These are phyloP conservation scores for Lasioglossum marginatum DNA, from an alignment of 2,888 invertebrate genomes.

Conservation along the genomic window DNA sequence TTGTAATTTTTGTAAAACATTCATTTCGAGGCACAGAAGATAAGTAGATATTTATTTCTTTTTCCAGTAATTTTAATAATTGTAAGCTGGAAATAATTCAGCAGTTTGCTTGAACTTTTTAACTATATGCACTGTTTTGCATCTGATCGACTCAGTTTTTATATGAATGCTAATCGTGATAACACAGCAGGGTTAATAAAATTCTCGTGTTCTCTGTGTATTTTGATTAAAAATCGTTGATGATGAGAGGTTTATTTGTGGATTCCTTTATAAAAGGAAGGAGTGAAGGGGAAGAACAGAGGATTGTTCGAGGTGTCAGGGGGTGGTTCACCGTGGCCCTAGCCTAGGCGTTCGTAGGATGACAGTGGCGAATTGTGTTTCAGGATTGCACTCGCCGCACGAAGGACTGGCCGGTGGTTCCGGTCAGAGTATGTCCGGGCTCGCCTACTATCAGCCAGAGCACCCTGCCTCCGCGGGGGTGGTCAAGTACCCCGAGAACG, in stretches of 20 bases:
- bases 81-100: no score
- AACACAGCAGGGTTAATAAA: background rate
- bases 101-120: no score
- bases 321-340: slow-evolving; percentile 74
- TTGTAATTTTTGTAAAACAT: background rate
- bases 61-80: no score
- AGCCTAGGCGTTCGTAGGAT: slow-evolving; percentile 42
- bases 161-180: no score
- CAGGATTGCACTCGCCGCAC: slow-evolving; percentile 86
- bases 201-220: background rate
- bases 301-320: slow-evolving; percentile 38
- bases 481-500: slow-evolving; percentile 92
- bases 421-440: slow-evolving; percentile 85
- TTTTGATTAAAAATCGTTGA: background rate
- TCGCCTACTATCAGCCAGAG: slow-evolving; percentile 86
- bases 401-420: slow-evolving; percentile 85
- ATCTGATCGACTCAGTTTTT: no score
- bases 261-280: background rate
- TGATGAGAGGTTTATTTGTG: background rate
- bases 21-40: no score
- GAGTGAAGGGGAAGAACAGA: background rate
- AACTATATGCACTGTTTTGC: no score
- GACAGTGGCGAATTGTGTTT: slow-evolving; percentile 74
- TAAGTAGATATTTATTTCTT: no score
- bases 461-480: slow-evolving; percentile 84